phyloP scores from a whole-genome alignment of 2,797 vertebrate genomes.

The Eidolon dupreanum region DNA sequence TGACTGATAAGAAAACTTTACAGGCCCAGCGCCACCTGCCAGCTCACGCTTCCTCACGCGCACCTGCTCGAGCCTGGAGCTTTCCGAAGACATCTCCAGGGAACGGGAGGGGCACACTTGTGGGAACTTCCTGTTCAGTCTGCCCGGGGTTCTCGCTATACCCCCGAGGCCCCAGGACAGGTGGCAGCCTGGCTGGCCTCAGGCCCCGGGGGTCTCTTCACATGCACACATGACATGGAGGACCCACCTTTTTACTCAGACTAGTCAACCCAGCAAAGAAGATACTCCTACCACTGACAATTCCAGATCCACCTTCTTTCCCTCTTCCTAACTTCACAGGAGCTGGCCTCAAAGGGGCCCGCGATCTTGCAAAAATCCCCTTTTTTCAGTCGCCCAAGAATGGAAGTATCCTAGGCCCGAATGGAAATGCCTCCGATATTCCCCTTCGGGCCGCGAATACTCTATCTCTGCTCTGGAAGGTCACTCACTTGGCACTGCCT shows the following conservation, averaged over 20 bases:
- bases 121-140: not conserved
- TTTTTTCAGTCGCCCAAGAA: not conserved
- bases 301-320: not conserved
- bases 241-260: not conserved
- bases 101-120: not conserved
- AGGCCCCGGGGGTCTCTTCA: not conserved
- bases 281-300: not conserved
- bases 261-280: not conserved
- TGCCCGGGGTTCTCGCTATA: not conserved
- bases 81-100: not conserved
- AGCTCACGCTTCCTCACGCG: not conserved
- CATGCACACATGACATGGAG: accelerated
- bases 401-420: slow-evolving; percentile 26
- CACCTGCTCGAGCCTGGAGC: not conserved
- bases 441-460: not conserved
- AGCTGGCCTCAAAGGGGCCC: not conserved
- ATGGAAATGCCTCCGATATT: slow-evolving; percentile 18
- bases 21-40: not conserved
- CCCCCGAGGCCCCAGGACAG: too few relatives aligned
- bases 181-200: not conserved
- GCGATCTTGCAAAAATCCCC: not conserved
- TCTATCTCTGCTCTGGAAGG: slow-evolving; percentile 36
- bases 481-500: not conserved
- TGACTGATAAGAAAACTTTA: not conserved
- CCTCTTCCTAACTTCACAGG: not conserved